Base-by-base conservation (phyloP, 2,113 vertebrate genomes). In the Nicator chloris region DNA sequence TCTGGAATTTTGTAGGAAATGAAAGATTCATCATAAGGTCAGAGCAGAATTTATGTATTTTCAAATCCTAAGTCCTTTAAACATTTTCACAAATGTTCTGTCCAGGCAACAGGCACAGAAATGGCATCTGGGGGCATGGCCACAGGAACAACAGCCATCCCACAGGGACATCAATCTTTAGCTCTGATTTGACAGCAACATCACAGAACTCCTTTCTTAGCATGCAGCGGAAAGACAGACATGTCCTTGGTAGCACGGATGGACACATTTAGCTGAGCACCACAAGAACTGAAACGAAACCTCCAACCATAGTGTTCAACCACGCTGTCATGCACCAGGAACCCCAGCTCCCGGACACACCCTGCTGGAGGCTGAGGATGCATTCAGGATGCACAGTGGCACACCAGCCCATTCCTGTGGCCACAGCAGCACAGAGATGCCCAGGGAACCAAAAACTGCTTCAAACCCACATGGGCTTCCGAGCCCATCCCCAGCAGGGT, bases 301-400 rank as follows among this genome's bases (percentile, higher is more conserved):
- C 24, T 63, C 57, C 61, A 75, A 53, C 59, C 27, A 27, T 0
- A 33, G 50, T 0, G 30, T 81, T 17, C 49, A 37, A 40, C 37
- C 3, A 13, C 4, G 3, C 60, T 19, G 28, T 1, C 33, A 11
- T 19, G 39, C 57, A 68, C 7, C 59, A 27, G 47, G 42, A 61
- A 11, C 5, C 4, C 15, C 6, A 0, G 76, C 39, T 54, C 50
- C 40, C 4, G 0, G 45, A 17, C 65, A 50, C 0, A 0, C 42
- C 64, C 60, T 1, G 4, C 86, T 24, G 27, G 18, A 20, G 7
- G 14, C 56, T 27, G 56, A 42, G 59, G 47, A 44, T 11, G 45
- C 24, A 7, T 35, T 5, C 19, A 65, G 56, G 75, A 50, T 15
- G 39, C 23, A 10, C 7, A 1, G 6, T 2, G 2, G 42, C 70